Evolutionary conservation across 1,140 invertebrate genomes (phyloP).

Genomic region (Diprion similis): DNA sequence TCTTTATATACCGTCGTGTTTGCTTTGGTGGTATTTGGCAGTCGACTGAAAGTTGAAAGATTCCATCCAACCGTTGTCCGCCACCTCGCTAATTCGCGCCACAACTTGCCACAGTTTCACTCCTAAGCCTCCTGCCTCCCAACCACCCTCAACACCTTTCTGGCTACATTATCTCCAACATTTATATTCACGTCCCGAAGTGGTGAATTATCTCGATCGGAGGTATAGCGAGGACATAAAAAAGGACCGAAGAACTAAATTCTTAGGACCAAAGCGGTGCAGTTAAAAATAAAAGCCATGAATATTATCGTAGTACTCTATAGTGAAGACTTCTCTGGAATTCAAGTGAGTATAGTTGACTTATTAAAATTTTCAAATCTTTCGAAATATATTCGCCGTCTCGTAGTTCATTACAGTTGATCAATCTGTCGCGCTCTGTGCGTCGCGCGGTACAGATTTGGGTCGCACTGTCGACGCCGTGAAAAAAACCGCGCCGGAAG

Average conservation of each 20-base stretch:
- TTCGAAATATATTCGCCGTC: background rate
- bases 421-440: background rate
- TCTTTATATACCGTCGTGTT: background rate
- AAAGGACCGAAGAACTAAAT: too few relatives aligned
- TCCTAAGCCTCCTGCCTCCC: background rate
- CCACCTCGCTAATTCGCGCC: background rate
- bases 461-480: background rate
- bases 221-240: too few relatives aligned
- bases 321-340: too few relatives aligned
- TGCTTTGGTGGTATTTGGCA: slow-evolving; percentile 7
- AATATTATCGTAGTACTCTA: too few relatives aligned
- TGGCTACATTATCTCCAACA: background rate
- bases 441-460: background rate
- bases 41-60: background rate
- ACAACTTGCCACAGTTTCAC: background rate
- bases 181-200: too few relatives aligned
- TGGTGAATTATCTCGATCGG: too few relatives aligned
- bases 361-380: background rate
- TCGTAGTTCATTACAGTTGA: background rate
- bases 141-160: background rate
- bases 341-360: background rate
- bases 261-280: too few relatives aligned
- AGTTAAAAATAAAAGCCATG: too few relatives aligned
- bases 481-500: background rate
- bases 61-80: background rate